phyloP scores from a whole-genome alignment of 2,113 vertebrate species.

The Mus pahari region DNA sequence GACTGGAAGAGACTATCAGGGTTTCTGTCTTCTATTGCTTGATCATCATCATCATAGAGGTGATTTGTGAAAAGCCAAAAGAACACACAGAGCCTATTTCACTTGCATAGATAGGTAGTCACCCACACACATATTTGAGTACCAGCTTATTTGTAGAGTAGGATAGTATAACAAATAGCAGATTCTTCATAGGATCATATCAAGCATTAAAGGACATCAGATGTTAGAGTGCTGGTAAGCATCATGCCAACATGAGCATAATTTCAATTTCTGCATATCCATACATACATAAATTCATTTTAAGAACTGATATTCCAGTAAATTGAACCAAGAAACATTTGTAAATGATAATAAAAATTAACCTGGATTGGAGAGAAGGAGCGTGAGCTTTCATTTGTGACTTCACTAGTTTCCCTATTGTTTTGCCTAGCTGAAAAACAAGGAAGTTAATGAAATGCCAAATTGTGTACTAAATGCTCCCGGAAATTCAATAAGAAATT shows the following conservation, averaged over 20 bases:
- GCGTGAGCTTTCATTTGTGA: slow-evolving; percentile 15
- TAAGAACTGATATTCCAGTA: slow-evolving; percentile 4
- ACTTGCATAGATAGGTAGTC: no score
- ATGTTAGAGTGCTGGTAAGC: not conserved
- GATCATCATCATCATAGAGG: not conserved
- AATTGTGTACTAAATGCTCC: slow-evolving; percentile 6
- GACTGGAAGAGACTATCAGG: fast-evolving
- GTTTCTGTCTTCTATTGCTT: not conserved
- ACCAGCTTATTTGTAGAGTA: not conserved
- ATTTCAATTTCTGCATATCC: not conserved
- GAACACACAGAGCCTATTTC: not conserved
- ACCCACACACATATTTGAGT: not conserved
- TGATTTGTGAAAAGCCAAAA: not conserved
- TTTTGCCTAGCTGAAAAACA: not conserved
- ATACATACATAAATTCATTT: not conserved
- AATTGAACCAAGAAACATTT: not conserved
- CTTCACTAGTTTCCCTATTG: not conserved
- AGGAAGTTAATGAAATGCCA: slow-evolving; percentile 35
- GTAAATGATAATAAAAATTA: not conserved
- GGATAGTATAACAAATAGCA: not conserved
- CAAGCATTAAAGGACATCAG: not conserved
- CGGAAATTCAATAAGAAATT: not conserved
- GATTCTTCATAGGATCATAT: not conserved
- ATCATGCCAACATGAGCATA: not conserved
- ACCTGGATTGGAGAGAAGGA: not conserved